phyloP scores from a whole-genome alignment of 2,797 vertebrate genomes.

The Amphiprion clarkii region DNA sequence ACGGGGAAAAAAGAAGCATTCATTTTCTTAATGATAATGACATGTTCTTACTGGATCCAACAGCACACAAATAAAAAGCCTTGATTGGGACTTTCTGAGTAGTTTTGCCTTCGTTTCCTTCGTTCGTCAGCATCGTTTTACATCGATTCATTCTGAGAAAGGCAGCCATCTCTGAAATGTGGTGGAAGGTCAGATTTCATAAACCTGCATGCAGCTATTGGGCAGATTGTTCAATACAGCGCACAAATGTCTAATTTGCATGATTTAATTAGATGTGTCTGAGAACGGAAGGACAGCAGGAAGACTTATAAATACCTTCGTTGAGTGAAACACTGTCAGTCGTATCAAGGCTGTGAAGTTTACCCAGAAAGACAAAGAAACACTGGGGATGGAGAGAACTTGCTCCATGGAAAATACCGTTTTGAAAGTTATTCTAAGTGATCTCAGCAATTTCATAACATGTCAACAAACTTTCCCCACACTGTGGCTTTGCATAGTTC shows the following conservation, averaged over 20 bases:
- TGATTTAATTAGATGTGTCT: slow-evolving; percentile 48
- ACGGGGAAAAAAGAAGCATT: slow-evolving; percentile 8
- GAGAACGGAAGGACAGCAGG: slow-evolving; percentile 24
- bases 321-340: slow-evolving; percentile 17
- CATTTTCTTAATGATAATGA: slow-evolving; percentile 4
- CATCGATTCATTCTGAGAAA: slow-evolving; percentile 11
- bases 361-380: slow-evolving; percentile 5
- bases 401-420: neutral
- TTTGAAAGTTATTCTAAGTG: neutral
- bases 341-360: neutral
- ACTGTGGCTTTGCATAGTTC: too few relatives aligned
- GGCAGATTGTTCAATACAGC: slow-evolving; percentile 20
- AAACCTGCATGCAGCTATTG: neutral
- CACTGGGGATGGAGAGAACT: too few relatives aligned
- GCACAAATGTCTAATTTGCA: slow-evolving; percentile 48
- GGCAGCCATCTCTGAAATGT: slow-evolving; percentile 28
- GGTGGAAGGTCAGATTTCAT: slow-evolving; percentile 43
- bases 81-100: slow-evolving; percentile 6
- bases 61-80: slow-evolving; percentile 20
- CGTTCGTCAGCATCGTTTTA: slow-evolving; percentile 10
- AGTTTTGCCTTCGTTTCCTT: neutral
- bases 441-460: neutral
- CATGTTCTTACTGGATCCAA: neutral
- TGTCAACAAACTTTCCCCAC: too few relatives aligned
- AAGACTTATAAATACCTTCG: slow-evolving; percentile 31